phyloP scores from a whole-genome alignment of 1,140 invertebrate genomes.

The Cotesia vestalis region DNA sequence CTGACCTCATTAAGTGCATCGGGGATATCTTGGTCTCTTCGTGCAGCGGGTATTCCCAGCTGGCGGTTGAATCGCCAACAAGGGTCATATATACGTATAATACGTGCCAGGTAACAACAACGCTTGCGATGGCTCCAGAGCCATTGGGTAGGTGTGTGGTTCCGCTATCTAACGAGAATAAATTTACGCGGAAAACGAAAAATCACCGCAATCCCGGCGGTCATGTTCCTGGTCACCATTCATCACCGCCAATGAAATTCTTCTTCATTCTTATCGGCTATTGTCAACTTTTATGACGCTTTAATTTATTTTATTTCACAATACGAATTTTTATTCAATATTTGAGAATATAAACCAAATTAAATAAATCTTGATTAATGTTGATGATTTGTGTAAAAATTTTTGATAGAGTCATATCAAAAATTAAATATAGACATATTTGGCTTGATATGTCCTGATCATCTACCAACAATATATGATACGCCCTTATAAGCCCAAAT shows the following conservation, averaged over 20 bases:
- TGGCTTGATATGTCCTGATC: no score
- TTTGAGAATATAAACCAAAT: no score
- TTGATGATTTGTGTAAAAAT: no score
- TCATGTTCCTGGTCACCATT: background rate
- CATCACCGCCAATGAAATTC: conserved; percentile 25
- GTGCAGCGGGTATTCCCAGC: background rate
- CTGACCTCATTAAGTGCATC: conserved; percentile 28
- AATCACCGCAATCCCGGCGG: conserved; percentile 36
- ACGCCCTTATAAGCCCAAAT: no score
- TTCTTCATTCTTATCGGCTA: conserved; percentile 33
- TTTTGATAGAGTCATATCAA: no score
- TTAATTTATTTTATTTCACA: conserved; percentile 29
- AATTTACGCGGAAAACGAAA: conserved; percentile 41
- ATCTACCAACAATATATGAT: no score
- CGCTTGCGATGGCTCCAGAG: no score
- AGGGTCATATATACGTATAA: background rate
- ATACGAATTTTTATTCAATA: background rate
- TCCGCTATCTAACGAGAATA: conserved; percentile 37
- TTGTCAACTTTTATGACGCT: conserved; percentile 23
- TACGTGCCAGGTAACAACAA: no score
- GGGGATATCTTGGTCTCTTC: background rate
- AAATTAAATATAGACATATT: no score
- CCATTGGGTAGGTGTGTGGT: no score
- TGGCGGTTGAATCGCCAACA: conserved; percentile 5
- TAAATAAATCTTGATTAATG: no score